Conservation (phyloP, 2,888 invertebrate species). For the Cerastis leucographa region DNA sequence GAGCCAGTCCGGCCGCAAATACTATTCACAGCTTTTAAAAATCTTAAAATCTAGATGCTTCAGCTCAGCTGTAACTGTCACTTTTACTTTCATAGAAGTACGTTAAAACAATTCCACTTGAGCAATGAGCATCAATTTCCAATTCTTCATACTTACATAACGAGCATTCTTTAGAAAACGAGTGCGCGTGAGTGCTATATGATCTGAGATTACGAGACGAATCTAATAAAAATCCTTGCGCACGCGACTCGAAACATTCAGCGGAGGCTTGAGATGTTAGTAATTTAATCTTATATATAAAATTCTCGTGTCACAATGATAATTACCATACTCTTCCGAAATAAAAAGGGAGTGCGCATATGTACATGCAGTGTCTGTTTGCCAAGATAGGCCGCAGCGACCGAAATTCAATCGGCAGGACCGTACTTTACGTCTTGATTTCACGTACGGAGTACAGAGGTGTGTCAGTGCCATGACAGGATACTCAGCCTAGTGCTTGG, state of each 20-base stretch:
- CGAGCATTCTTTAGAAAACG: slow-evolving; percentile 52
- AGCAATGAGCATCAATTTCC: slow-evolving; percentile 43
- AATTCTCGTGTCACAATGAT: too few relatives aligned
- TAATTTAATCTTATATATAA: background rate
- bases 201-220: slow-evolving; percentile 31
- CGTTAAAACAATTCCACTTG: slow-evolving; percentile 10
- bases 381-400: background rate
- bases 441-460: background rate
- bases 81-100: slow-evolving; percentile 29
- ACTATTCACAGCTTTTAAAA: too few relatives aligned
- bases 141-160: slow-evolving; percentile 56
- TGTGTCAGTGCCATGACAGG: background rate
- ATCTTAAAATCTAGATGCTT: too few relatives aligned
- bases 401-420: background rate
- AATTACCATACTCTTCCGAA: too few relatives aligned
- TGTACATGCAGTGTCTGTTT: background rate
- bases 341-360: background rate
- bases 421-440: background rate
- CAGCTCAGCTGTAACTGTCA: too few relatives aligned
- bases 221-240: slow-evolving; percentile 44
- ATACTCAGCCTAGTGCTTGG: background rate
- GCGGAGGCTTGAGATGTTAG: background rate
- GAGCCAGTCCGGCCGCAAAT: too few relatives aligned
- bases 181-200: slow-evolving; percentile 38
- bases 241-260: slow-evolving; percentile 46